Base-by-base conservation (phyloP, 2,888 invertebrate species). In the Athetis lepigone region DNA sequence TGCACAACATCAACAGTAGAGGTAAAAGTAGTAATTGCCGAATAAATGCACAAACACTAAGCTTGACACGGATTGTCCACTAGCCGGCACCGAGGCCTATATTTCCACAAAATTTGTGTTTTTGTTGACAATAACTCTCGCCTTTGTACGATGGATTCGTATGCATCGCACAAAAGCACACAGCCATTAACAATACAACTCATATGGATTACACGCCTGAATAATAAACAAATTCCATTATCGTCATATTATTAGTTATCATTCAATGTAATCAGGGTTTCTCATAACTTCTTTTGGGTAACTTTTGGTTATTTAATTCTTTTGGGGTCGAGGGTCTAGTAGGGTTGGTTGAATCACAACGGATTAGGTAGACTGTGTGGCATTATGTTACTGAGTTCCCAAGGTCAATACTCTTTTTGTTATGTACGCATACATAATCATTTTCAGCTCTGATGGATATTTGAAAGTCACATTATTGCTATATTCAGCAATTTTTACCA, bases 271-370 rank as follows among this genome's bases (percentile, higher is more conserved):
- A 67, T 70, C 70, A 70, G 63, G 71, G 43, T 45, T 64, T 45
- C 39, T 61, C 61, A 64, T 67, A 61, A 59, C 47, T 62, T 71
- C 55, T 70, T 79, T 69, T 36, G 51, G 63, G 45, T 66, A 66
- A 52, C 54, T 65, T 61, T 74, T 77, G 45, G 63, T 39, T 73
- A 77, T 69, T 73, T 60, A 62, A 71, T 65, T 75, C 55, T 75
- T 75, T 79, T 59, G 50, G 76, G 63, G 61, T 70, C 68, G 56
- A 63, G 77, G 75, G 71, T 73, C 60, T 69, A 66, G 58, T 59
- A 75, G 75, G 80, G 85, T 78, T 77, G 79, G 72, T 54, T 80
- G 82, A 76, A 77, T 81, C 75, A 79, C 75, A 83, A 83, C 77
- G 73, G 77, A 81, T 82, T 77, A 77, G 76, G 59, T 70, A 72